These are phyloP conservation scores for Oplegnathus fasciatus DNA, from an alignment of 2,113 vertebrate genomes.

Conservation along the genomic window DNA sequence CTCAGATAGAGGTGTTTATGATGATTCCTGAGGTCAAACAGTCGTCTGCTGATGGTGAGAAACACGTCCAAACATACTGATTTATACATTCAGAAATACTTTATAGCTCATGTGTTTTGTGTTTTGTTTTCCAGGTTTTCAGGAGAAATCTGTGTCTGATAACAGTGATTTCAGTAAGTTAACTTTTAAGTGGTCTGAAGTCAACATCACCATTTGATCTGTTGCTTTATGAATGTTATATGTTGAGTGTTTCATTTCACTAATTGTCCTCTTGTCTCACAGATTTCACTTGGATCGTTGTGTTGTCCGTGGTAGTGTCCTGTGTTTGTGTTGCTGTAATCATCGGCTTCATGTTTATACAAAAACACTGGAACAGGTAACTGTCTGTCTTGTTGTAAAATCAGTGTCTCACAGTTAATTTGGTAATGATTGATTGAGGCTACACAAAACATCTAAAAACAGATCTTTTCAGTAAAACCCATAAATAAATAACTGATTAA, in stretches of 20 bases:
- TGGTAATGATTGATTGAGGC: background rate
- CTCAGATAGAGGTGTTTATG: background rate
- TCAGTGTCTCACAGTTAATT: background rate
- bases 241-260: background rate
- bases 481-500: background rate
- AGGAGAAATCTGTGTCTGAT: background rate
- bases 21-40: constrained; percentile 1
- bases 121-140: background rate
- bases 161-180: background rate
- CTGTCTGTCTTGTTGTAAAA: background rate
- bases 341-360: too few relatives aligned
- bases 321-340: too few relatives aligned
- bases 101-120: background rate
- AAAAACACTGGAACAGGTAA: background rate
- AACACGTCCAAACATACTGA: background rate
- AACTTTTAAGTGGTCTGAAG: too few relatives aligned
- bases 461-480: background rate
- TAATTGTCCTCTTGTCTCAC: background rate
- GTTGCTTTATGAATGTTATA: background rate
- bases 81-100: background rate
- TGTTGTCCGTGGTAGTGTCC: background rate
- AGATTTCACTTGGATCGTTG: background rate
- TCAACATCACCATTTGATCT: background rate
- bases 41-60: constrained; percentile 19
- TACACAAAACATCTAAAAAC: too few relatives aligned